Percentiles rank a stretch among this genome's conserved stretches.
Conservation (phyloP, 2,888 invertebrate species). For the Catonia carolina region DNA sequence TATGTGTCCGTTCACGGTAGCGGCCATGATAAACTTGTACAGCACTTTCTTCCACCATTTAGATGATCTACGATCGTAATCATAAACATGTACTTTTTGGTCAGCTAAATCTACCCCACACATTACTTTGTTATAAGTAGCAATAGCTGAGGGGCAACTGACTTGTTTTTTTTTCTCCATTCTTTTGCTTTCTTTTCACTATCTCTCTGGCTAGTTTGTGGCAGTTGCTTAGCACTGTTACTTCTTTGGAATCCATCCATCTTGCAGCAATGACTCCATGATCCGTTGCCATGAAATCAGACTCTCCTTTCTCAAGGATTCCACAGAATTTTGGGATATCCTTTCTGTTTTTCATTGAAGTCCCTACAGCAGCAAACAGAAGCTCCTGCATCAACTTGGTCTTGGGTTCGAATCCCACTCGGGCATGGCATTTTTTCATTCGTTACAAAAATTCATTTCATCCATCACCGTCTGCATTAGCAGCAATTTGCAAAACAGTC, state of each 20-base stretch:
- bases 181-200: conserved; percentile 33
- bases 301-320: not conserved
- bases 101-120: conserved; percentile 37
- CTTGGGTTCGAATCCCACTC: too few relatives aligned
- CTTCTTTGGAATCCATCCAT: conserved; percentile 37
- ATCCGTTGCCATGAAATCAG: not conserved
- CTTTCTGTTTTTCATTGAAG: not conserved
- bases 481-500: too few relatives aligned
- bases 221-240: conserved; percentile 34
- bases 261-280: conserved; percentile 27
- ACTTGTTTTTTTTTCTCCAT: conserved; percentile 31
- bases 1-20: conserved; percentile 35
- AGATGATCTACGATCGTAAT: conserved; percentile 34
- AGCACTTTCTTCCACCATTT: conserved; percentile 38
- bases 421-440: too few relatives aligned
- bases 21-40: conserved; percentile 33
- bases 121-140: conserved; percentile 33
- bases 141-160: conserved; percentile 28
- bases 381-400: conserved; percentile 27
- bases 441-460: too few relatives aligned
- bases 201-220: conserved; percentile 23
- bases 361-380: not conserved
- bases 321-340: not conserved
- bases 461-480: too few relatives aligned
- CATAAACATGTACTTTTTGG: conserved; percentile 35